Evolutionary conservation across 2,797 vertebrate species (phyloP), one percentile per base, ranked within the genome.

Genomic region (Microctenopoma steveboyesi): DNA sequence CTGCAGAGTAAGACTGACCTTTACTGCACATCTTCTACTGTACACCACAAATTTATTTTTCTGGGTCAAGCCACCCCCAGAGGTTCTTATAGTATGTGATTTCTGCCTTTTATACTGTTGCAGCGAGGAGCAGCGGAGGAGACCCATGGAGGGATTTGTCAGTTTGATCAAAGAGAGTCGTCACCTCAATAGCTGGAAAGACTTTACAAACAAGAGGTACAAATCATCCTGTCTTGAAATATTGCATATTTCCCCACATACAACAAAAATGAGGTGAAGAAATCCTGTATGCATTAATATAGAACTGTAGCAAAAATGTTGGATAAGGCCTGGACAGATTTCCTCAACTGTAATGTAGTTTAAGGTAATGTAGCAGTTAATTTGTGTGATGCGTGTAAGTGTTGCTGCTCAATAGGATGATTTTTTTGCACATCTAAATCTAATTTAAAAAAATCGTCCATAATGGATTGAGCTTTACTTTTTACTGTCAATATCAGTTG

Each of bases 1-100:
- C 58, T 47, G 52, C 64, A 51, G 74, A 60, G 58, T 73, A 64
- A 82, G 47, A 46, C 47, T 47, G 74, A 74, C 60, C 25, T 82
- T 76, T 79, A 35, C 58, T 65, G 43, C 63, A 64, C 59, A 57
- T 81, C 63, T 39, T 64, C 53, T 59, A 68, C 69, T 59, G 48
- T 82, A 42, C n/a, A 54, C 46, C 33, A 28, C 35, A 76, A 40
- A 74, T 81, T 62, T 66, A 0, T 47, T 66, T 69, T 74, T 68
- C 58, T 72, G 59, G 63, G 51, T 76, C 54, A 42, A 46, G 61
- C 64, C 54, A 73, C 59, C 75, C 58, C 39, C 46, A 72, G 25
- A 79, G 45, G 42, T 49, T 77, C 60, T 58, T 18, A 46, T 9
- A n/a, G 43, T 18, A 47, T 37, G 48, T 49, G 48, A 72, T 48